phyloP scores from a whole-genome alignment of 1,140 invertebrate genomes.

The Caenorhabditis elegans region WBcel235 BX284602.5:6224001-6224500 shows the following conservation, averaged over 20 bases:
- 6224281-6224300: background rate
- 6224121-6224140: background rate
- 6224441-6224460: too few relatives aligned
- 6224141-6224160: background rate
- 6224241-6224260: slow-evolving; percentile 21
- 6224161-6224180: background rate
- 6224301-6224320: slow-evolving; percentile 25
- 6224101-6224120: too few relatives aligned
- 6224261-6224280: background rate
- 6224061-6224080: background rate
- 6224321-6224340: background rate
- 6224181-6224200: background rate
- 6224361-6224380: too few relatives aligned
- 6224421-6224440: too few relatives aligned
- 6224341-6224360: too few relatives aligned
- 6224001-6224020: slow-evolving; percentile 9
- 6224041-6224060: too few relatives aligned
- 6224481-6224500: too few relatives aligned
- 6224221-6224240: slow-evolving; percentile 16
- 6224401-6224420: too few relatives aligned
- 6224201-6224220: background rate
- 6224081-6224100: too few relatives aligned
- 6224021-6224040: background rate
- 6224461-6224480: too few relatives aligned
- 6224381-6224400: too few relatives aligned